phyloP scores from a whole-genome alignment of 2,888 invertebrate genomes.

The Tanypteryx hageni region DNA sequence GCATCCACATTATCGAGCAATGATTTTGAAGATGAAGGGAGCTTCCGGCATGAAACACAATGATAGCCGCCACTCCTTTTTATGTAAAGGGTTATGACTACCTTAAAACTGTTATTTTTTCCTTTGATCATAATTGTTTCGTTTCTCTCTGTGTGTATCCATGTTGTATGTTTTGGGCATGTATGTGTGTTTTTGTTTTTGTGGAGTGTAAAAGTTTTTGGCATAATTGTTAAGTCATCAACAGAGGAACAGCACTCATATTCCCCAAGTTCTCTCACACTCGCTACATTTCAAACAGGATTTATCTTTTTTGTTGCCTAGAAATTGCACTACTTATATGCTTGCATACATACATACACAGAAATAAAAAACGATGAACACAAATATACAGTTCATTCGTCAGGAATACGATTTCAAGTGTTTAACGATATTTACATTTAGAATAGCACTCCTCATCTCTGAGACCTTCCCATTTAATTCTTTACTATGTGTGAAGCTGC shows the following conservation, averaged over 20 bases:
- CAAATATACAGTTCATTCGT: conserved; percentile 68
- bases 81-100: conserved; percentile 61
- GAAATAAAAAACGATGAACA: conserved; percentile 68
- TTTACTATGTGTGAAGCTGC: conserved; percentile 49
- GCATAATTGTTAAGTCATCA: conserved; percentile 67
- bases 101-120: conserved; percentile 53
- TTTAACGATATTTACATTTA: conserved; percentile 78
- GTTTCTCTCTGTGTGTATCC: not conserved
- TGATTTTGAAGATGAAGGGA: conserved; percentile 48
- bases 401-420: conserved; percentile 70
- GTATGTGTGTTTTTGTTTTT: conserved; percentile 27
- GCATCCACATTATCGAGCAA: conserved; percentile 47
- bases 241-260: conserved; percentile 76
- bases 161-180: not conserved
- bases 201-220: conserved; percentile 44
- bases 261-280: conserved; percentile 71
- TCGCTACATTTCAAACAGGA: conserved; percentile 66
- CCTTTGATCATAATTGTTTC: conserved; percentile 48
- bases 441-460: conserved; percentile 73
- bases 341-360: conserved; percentile 68
- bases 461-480: conserved; percentile 74
- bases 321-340: conserved; percentile 67
- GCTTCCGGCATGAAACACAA: conserved; percentile 49
- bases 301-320: conserved; percentile 66
- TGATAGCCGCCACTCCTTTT: conserved; percentile 43